Percentiles rank a stretch among this genome's conserved stretches.
phyloP scores from a whole-genome alignment of 92 coral and sea anemone genomes.

The Montipora capitata region DNA sequence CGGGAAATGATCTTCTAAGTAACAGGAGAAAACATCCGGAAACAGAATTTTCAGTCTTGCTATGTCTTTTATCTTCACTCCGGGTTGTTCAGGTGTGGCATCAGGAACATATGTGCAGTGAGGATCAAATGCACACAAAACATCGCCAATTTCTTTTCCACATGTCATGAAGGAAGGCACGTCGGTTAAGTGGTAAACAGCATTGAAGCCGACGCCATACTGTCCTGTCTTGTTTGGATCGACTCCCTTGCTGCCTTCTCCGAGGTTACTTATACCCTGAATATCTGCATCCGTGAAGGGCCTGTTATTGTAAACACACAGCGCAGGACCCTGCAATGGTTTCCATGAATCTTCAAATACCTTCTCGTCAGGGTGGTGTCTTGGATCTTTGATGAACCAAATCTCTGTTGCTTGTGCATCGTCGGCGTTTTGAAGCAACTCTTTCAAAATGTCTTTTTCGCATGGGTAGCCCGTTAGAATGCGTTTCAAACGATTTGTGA shows the following conservation, averaged over 20 bases:
- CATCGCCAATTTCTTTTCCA: constrained; percentile 80
- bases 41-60: constrained; percentile 45
- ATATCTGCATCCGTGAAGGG: constrained; percentile 84
- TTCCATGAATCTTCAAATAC: constrained; percentile 86
- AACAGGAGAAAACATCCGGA: constrained; percentile 83
- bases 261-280: constrained; percentile 86
- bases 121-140: constrained; percentile 87
- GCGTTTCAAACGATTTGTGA: constrained; percentile 87
- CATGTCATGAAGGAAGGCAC: constrained; percentile 86
- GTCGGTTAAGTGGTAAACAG: constrained; percentile 93
- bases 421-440: constrained; percentile 94
- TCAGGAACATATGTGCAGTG: constrained; percentile 81
- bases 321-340: constrained; percentile 92
- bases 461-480: constrained; percentile 86
- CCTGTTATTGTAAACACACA: constrained; percentile 89
- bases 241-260: constrained; percentile 90
- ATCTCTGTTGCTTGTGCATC: constrained; percentile 92
- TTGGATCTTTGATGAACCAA: constrained; percentile 89
- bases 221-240: constrained; percentile 95
- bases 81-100: constrained; percentile 77
- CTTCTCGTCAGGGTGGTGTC: constrained; percentile 79
- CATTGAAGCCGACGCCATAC: constrained; percentile 95
- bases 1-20: constrained; percentile 75
- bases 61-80: constrained; percentile 61
- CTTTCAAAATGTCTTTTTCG: constrained; percentile 86